Conservation (phyloP, 2,113 vertebrate species). For the Laterallus jamaicensis region DNA sequence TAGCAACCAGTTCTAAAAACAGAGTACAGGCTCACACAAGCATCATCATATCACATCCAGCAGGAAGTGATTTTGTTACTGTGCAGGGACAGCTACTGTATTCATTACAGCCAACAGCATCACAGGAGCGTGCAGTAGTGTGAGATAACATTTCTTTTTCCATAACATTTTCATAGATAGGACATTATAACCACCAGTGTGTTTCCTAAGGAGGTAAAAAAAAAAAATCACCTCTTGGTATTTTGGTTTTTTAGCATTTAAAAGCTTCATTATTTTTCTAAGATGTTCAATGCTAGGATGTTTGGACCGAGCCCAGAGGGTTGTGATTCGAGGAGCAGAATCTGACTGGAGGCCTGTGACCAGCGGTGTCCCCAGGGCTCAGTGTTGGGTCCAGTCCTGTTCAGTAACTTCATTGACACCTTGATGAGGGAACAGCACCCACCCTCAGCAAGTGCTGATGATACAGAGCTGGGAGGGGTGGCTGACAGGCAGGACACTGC, state of each 20-base stretch:
- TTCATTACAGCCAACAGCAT: slow-evolving; percentile 40
- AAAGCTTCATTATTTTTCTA: neutral
- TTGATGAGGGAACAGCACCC: too few relatives aligned
- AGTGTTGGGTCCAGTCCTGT: too few relatives aligned
- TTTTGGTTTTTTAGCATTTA: neutral
- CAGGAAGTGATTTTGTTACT: slow-evolving; percentile 67
- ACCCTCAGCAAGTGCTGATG: too few relatives aligned
- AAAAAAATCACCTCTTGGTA: neutral
- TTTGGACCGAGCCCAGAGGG: too few relatives aligned
- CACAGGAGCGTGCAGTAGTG: neutral
- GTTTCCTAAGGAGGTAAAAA: neutral
- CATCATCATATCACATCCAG: neutral
- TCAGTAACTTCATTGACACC: too few relatives aligned
- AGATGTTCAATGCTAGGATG: neutral
- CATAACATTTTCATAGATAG: neutral
- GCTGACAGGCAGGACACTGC: too few relatives aligned
- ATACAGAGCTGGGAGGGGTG: too few relatives aligned
- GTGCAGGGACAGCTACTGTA: slow-evolving; percentile 6
- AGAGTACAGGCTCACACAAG: neutral
- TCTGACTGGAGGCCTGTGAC: too few relatives aligned
- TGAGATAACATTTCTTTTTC: slow-evolving; percentile 2
- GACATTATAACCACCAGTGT: neutral
- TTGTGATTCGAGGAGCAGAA: too few relatives aligned
- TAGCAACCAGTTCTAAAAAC: slow-evolving; percentile 49
- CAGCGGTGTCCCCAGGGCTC: too few relatives aligned